A percentile compares a stretch with the other conserved stretches of the same genome.
These are phyloP conservation scores for Drosophila setosimentum DNA, from an alignment of 2,888 invertebrate species.

Conservation along the genomic window DNA sequence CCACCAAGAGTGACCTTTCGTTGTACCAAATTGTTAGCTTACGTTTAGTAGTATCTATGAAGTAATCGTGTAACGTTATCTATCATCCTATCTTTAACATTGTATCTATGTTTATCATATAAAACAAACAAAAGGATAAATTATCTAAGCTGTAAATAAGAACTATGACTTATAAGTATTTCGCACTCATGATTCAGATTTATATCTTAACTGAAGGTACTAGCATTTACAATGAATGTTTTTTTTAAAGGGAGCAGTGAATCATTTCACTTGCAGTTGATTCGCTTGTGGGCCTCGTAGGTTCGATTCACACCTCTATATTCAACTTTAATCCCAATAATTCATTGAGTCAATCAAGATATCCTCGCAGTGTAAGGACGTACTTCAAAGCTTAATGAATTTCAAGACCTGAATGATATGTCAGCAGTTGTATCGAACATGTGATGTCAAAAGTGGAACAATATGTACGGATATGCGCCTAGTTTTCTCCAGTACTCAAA, in stretches of 20 bases:
- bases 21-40: conserved; percentile 71
- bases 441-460: not conserved
- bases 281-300: not conserved
- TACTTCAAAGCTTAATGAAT: not conserved
- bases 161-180: conserved; percentile 2
- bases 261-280: not conserved
- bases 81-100: conserved; percentile 21
- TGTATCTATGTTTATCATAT: conserved; percentile 19
- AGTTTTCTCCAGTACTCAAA: not conserved
- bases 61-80: conserved; percentile 8
- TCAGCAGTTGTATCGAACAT: not conserved
- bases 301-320: not conserved
- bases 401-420: not conserved
- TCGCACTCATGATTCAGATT: not conserved
- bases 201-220: not conserved
- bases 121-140: conserved; percentile 17
- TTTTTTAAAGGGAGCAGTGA: not conserved
- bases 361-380: not conserved
- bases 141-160: conserved; percentile 44
- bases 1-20: conserved; percentile 77
- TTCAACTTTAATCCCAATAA: not conserved
- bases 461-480: not conserved
- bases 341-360: not conserved
- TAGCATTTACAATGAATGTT: not conserved
- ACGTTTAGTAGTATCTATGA: conserved; percentile 40